Percentiles rank a stretch among this genome's conserved stretches.
Evolutionary conservation across 2,888 invertebrate genomes (phyloP).

Genomic region (Clivina fossor): DNA sequence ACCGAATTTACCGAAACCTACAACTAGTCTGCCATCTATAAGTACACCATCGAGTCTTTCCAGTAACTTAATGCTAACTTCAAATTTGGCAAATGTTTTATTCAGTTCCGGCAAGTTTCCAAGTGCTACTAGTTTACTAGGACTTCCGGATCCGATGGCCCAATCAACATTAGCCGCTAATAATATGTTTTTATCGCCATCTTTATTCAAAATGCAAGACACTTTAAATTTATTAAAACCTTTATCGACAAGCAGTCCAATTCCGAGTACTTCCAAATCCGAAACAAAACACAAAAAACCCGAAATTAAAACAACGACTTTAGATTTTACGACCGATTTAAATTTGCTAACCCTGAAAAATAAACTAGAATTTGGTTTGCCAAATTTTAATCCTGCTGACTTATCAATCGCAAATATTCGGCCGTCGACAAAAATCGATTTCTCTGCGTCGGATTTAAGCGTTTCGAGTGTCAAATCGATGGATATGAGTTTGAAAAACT

Average conservation of each 20-base stretch:
- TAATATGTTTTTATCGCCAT: conserved; percentile 77
- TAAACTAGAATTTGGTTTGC: conserved; percentile 55
- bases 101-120: conserved; percentile 69
- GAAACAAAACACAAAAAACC: conserved; percentile 40
- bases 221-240: conserved; percentile 59
- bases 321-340: conserved; percentile 59
- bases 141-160: conserved; percentile 75
- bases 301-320: conserved; percentile 53
- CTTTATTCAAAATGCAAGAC: conserved; percentile 72
- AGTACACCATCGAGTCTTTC: conserved; percentile 50
- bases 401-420: conserved; percentile 58
- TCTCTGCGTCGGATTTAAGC: conserved; percentile 53
- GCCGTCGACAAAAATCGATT: conserved; percentile 53
- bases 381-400: conserved; percentile 51
- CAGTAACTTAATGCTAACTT: conserved; percentile 64
- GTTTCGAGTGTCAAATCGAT: conserved; percentile 51
- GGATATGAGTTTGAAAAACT: conserved; percentile 45
- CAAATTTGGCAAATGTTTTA: conserved; percentile 67
- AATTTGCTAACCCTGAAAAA: conserved; percentile 54
- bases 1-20: conserved; percentile 50
- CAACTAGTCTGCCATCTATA: conserved; percentile 25
- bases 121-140: conserved; percentile 61
- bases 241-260: conserved; percentile 60
- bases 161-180: conserved; percentile 74
- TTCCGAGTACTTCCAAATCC: conserved; percentile 46